phyloP scores from a whole-genome alignment of 2,113 vertebrate species.

The Salvelinus sp. region DNA sequence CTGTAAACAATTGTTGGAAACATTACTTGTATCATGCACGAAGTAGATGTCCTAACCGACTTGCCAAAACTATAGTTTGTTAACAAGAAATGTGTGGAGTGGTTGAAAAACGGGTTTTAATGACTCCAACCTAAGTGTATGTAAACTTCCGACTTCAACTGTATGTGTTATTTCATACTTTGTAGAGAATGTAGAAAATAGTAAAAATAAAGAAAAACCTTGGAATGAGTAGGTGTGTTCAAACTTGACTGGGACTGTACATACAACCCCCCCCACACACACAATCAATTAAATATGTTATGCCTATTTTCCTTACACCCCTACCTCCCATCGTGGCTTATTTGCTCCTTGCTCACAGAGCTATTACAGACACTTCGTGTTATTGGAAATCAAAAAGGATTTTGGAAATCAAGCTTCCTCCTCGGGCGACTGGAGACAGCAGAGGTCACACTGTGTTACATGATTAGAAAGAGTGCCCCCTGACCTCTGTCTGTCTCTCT shows the following conservation, averaged over 20 bases:
- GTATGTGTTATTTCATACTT: too few relatives aligned
- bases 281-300: conserved; percentile 68
- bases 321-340: conserved; percentile 55
- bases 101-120: too few relatives aligned
- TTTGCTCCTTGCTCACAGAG: conserved; percentile 44
- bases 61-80: too few relatives aligned
- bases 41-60: too few relatives aligned
- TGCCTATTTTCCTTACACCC: conserved; percentile 53
- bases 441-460: conserved; percentile 73
- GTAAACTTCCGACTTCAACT: too few relatives aligned
- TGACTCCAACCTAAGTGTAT: too few relatives aligned
- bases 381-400: conserved; percentile 82
- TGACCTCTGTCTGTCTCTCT: neutral
- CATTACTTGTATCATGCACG: too few relatives aligned
- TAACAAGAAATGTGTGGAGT: too few relatives aligned
- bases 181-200: too few relatives aligned
- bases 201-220: too few relatives aligned
- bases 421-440: conserved; percentile 41
- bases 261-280: conserved; percentile 21
- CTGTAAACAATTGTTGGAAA: too few relatives aligned
- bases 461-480: conserved; percentile 46
- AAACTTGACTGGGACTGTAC: neutral
- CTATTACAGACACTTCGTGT: conserved; percentile 72
- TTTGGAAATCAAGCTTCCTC: conserved; percentile 64
- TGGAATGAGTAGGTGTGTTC: too few relatives aligned